A percentile compares a stretch with the other conserved stretches of the same genome.
These are phyloP conservation scores for Prionailurus viverrinus DNA, from an alignment of 2,113 vertebrate species.

Conservation along the genomic window DNA sequence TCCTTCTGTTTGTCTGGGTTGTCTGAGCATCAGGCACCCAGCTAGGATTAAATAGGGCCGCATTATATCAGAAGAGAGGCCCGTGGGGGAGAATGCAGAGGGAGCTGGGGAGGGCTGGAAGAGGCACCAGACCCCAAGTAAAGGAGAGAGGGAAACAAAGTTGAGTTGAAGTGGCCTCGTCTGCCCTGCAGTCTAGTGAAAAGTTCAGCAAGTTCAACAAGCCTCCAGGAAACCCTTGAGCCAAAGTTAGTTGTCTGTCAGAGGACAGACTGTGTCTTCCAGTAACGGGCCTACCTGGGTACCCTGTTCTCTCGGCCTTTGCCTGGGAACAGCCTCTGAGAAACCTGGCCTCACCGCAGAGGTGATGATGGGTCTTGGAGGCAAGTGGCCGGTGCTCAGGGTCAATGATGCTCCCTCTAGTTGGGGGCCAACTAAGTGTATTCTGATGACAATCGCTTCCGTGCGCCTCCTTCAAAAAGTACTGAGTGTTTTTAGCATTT, in stretches of 20 bases:
- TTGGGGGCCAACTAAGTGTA: background rate
- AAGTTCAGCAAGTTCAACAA: background rate
- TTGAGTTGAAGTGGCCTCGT: background rate
- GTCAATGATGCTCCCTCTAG: background rate
- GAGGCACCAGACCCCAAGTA: background rate
- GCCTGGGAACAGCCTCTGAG: background rate
- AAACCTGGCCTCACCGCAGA: background rate
- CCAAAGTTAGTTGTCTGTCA: background rate
- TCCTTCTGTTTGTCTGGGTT: background rate
- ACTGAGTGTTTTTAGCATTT: background rate
- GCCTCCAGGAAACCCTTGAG: background rate
- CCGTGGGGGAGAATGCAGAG: background rate
- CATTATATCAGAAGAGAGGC: background rate
- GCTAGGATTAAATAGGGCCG: background rate
- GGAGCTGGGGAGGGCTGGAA: background rate
- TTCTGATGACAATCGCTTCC: background rate
- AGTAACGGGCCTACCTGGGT: fast-evolving
- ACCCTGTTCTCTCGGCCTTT: fast-evolving
- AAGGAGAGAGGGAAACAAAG: background rate
- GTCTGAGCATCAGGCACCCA: background rate
- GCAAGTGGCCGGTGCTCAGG: fast-evolving
- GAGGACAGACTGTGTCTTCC: background rate
- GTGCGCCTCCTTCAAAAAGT: background rate
- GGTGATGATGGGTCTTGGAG: background rate
- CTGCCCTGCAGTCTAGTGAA: background rate